Base-by-base conservation (phyloP, 2,888 invertebrate genomes). In the Listrodromus nycthemerus region DNA sequence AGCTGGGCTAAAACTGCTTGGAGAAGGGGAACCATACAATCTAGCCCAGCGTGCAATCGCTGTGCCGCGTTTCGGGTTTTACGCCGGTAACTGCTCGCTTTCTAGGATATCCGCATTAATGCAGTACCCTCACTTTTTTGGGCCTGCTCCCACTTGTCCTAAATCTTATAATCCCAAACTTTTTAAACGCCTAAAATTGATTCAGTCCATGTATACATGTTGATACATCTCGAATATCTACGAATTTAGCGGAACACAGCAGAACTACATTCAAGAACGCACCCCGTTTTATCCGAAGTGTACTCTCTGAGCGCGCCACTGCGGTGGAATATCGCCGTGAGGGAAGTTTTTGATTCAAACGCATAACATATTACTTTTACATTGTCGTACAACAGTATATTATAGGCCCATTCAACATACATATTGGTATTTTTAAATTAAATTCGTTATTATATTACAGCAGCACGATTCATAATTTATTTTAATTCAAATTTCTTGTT, bases 321-420 rank as follows among this genome's bases (percentile, higher is more conserved):
- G 8, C 2, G 8, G 33, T 33, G 33, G 8, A 33, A 33, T 33
- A 33, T 33, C 33, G 33, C 33, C 8, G 33, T 8, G 8, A 8
- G 33, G 33, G 33, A 7, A 33, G n/a, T 48, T 74, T 37, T 19
- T 30, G 70, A 78, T 37, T 82, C 5, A 21, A 74, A 75, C 78
- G 75, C 63, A 50, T 16, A 45, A 74, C 74, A 82, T 70, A 82
- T 82, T 78, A 79, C 79, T 79, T 70, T 41, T 75, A 75, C 69
- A 73, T 30, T 48, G 45, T 73, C 55, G 61, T 71, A 37, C 30
- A 19, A 79, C 13, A 21, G 33, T 58, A 58, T 58, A 58, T 58
- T 63, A 50, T 63, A 74, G 63, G 50, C 74, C 63, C 74, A 48
- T 63, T 45, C 48, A 48, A 33, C 33, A 33, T 33, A 63, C 33